Evolutionary conservation across 2,113 vertebrate genomes (phyloP).

Genomic region (Ptilonorhynchus violaceus): DNA sequence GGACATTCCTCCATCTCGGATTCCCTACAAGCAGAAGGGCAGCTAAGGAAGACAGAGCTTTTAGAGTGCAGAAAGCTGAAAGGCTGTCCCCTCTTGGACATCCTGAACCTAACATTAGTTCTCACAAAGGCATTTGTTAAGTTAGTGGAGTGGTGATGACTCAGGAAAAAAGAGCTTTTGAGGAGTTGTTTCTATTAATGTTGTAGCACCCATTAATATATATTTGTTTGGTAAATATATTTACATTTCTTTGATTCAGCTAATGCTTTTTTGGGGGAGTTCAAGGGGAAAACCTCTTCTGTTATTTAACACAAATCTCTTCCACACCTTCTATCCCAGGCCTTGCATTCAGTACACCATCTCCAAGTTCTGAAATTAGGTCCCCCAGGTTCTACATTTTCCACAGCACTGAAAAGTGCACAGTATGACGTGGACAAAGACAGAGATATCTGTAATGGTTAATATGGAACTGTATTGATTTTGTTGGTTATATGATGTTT

Average conservation of each 20-base stretch:
- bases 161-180: background rate
- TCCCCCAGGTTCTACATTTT: background rate
- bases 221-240: background rate
- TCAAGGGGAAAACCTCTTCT: background rate
- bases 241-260: background rate
- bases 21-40: background rate
- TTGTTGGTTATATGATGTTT: conserved; percentile 19
- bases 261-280: background rate
- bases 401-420: background rate
- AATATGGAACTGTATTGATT: conserved; percentile 42
- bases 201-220: background rate
- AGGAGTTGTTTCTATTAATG: background rate
- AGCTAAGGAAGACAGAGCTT: conserved; percentile 2
- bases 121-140: background rate
- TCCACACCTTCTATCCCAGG: background rate
- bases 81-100: background rate
- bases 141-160: background rate
- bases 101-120: background rate
- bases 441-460: background rate
- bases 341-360: background rate
- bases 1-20: background rate
- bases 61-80: background rate
- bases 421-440: background rate
- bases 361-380: background rate
- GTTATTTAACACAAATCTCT: background rate